Evolutionary conservation across 2,888 invertebrate species (phyloP).

Genomic region (Mesorhabditis belari): DNA sequence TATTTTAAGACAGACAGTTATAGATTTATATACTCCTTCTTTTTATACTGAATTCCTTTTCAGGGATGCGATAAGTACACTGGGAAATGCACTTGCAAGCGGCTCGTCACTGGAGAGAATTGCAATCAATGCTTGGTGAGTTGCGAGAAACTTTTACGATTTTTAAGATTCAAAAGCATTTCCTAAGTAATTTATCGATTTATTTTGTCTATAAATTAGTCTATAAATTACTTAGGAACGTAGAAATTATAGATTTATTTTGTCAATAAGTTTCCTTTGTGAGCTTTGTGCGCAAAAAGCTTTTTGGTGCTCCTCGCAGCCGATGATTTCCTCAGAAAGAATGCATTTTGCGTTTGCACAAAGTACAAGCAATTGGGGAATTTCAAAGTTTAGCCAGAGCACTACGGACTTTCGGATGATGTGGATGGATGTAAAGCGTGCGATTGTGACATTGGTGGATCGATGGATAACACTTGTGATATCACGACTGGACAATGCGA

Average conservation of each 20-base stretch:
- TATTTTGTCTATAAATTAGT: not conserved
- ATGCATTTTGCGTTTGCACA: no score
- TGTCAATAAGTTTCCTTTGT: no score
- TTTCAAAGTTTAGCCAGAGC: slow-evolving; percentile 62
- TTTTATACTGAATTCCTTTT: not conserved
- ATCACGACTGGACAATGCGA: slow-evolving; percentile 76
- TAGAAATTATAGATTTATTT: no score
- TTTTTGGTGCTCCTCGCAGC: no score
- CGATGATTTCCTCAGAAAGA: no score
- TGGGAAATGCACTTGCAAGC: slow-evolving; percentile 91
- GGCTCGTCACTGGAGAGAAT: slow-evolving; percentile 84
- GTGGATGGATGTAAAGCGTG: slow-evolving; percentile 87
- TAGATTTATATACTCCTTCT: not conserved
- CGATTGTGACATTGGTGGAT: slow-evolving; percentile 89
- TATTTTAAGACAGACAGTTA: no score
- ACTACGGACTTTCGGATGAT: slow-evolving; percentile 80
- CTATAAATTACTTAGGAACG: not conserved
- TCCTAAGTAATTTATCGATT: not conserved
- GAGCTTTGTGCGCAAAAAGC: no score
- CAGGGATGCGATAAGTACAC: slow-evolving; percentile 82
- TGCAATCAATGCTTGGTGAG: slow-evolving; percentile 76
- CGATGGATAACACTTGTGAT: slow-evolving; percentile 83
- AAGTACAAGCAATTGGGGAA: no score
- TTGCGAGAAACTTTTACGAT: not conserved
- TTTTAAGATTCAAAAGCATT: no score